Conservation (phyloP, 2,797 vertebrate genomes). For the Salmo trutta region DNA sequence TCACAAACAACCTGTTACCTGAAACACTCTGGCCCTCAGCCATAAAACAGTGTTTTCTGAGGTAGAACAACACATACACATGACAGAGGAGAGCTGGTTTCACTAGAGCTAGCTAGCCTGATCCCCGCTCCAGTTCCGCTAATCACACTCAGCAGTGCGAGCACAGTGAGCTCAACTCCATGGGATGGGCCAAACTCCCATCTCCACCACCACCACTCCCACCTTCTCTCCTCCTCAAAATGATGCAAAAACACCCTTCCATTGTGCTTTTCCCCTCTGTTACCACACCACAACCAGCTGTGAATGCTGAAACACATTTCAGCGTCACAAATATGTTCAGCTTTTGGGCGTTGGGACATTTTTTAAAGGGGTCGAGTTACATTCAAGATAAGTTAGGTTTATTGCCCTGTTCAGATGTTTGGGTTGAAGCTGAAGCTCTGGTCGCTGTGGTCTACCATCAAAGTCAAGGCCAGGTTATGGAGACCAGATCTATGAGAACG, state of each 20-base stretch:
- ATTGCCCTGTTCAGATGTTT: slow-evolving; percentile 29
- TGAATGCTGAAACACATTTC: slow-evolving; percentile 1
- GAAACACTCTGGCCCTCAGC: slow-evolving; percentile 65
- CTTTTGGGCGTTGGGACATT: background rate
- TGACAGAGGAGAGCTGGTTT: slow-evolving; percentile 56
- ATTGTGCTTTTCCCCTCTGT: background rate
- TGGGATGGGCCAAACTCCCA: slow-evolving; percentile 62
- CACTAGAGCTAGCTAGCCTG: slow-evolving; percentile 34
- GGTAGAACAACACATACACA: slow-evolving; percentile 53
- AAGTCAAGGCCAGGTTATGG: slow-evolving; percentile 48
- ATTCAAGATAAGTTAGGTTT: slow-evolving; percentile 24
- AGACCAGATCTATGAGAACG: slow-evolving; percentile 45
- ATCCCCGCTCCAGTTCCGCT: slow-evolving; percentile 52
- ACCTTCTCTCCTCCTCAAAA: background rate
- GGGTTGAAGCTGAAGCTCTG: slow-evolving; percentile 27
- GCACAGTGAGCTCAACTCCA: slow-evolving; percentile 73
- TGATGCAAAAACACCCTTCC: slow-evolving; percentile 4
- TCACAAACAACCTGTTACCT: slow-evolving; percentile 46
- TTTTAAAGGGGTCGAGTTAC: background rate
- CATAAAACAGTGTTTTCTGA: slow-evolving; percentile 47
- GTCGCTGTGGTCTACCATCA: slow-evolving; percentile 46
- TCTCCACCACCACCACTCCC: slow-evolving; percentile 46
- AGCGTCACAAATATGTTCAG: background rate
- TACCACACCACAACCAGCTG: background rate
- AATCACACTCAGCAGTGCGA: slow-evolving; percentile 62